Conservation (phyloP, 23 tunicate genomes). For the Phallusia fumigata region DNA sequence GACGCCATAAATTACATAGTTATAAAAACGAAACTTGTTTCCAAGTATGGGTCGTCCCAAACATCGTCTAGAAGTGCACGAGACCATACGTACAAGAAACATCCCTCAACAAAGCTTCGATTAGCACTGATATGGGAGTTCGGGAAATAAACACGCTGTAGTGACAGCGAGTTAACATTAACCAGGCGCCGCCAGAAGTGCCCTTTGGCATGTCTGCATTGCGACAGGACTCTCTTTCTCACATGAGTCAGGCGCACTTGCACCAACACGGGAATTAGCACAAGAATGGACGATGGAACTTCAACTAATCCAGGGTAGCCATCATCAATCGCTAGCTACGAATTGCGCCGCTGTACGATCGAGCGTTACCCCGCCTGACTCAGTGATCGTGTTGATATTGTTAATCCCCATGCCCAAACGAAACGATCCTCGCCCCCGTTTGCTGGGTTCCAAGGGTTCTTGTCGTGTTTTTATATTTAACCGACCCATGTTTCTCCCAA, state of each 20-base stretch:
- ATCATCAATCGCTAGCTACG: constrained; percentile 7
- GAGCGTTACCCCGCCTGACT: constrained; percentile 13
- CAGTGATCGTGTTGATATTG: constrained; percentile 5
- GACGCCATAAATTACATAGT: no score
- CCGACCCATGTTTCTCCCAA: not conserved
- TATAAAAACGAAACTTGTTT: not conserved
- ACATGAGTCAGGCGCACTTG: constrained; percentile 4
- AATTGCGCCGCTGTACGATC: not conserved
- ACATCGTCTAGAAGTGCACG: not conserved
- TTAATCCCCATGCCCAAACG: constrained; percentile 14
- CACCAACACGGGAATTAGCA: constrained; percentile 9
- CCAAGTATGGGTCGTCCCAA: not conserved
- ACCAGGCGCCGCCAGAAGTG: constrained; percentile 2
- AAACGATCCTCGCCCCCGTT: not conserved
- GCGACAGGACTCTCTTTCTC: not conserved
- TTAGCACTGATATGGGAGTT: not conserved
- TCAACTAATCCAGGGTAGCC: constrained; percentile 6
- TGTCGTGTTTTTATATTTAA: not conserved
- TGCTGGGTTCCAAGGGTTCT: not conserved
- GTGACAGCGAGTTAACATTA: not conserved
- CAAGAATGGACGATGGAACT: not conserved
- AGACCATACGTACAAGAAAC: not conserved
- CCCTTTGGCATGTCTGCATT: constrained; percentile 4
- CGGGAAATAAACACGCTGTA: not conserved
- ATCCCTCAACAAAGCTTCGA: not conserved